Evolutionary conservation across 2,113 vertebrate genomes (phyloP), one percentile per base, ranked within the genome.

Genomic region (Anser brachyrhynchus): DNA sequence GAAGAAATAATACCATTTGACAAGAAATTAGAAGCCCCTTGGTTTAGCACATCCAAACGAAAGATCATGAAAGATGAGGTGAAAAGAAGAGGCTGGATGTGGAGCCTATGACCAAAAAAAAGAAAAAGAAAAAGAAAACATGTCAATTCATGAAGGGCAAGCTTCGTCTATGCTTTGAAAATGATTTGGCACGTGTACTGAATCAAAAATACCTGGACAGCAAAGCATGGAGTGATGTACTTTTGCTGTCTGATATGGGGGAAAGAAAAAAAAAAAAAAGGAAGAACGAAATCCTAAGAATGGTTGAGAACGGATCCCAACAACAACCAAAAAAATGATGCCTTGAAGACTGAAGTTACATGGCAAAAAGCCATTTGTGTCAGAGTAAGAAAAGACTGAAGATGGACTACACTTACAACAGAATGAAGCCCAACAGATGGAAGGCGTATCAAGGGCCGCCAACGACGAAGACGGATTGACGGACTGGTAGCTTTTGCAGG

Each of bases 361-460:
- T 23, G 90, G 86, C 92, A 82, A 91, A 69, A 92, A 67, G 89
- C 89, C 96, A 92, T 80, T 71, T 44, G 72, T 91, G 95, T 93
- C 97, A 96, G 96, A 97, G 75, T 96, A 96, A 97, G 97, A 87
- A 98, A 98, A 98, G 97, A 96, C 92, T 96, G 97, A 98, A 98
- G 98, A 96, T 97, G 97, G 97, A 98, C 98, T 98, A 98, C 96
- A 98, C 98, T 98, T 98, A 98, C 98, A 98, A 98, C 97, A 98
- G 97, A 98, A 97, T 97, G 98, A 97, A 98, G 97, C 97, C 98
- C 98, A 84, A 98, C 94, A 98, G 98, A 98, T 96, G 98, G 98
- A 88, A 98, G 96, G 97, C 98, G 97, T 97, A 98, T 98, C 97
- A 98, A 98, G 97, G 98, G 98, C 97, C 97, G 97, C 98, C 98